A percentile compares a stretch with the other conserved stretches of the same genome.
These are phyloP conservation scores for Ptycholaimellus sp. DNA, from an alignment of 2,888 invertebrate species.

Conservation along the genomic window DNA sequence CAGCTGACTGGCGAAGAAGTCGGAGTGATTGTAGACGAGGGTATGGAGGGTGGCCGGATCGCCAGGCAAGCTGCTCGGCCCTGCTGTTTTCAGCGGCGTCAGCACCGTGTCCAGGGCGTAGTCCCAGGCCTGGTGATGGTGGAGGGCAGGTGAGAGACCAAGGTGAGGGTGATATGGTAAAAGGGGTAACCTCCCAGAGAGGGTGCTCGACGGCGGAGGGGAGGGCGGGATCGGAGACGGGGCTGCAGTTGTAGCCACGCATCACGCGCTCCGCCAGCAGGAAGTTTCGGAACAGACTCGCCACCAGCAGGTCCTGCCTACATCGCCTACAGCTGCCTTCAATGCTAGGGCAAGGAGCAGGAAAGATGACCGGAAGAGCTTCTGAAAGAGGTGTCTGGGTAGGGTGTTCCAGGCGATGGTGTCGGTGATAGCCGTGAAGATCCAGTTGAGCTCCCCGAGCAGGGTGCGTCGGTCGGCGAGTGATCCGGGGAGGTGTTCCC, in stretches of 20 bases:
- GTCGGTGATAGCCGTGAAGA: constrained; percentile 97
- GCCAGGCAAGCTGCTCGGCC: background rate
- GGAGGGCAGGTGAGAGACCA: no score
- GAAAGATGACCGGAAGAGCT: constrained; percentile 46
- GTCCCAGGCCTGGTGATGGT: no score
- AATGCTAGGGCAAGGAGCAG: background rate
- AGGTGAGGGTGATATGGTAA: no score
- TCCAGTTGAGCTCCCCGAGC: constrained; percentile 97
- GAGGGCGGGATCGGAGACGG: constrained; percentile 68
- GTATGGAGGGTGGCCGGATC: background rate
- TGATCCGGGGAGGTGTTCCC: constrained; percentile 64
- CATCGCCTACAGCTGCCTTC: background rate
- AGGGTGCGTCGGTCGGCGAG: constrained; percentile 60
- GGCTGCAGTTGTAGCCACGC: constrained; percentile 80
- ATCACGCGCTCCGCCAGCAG: constrained; percentile 74
- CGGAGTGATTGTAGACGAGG: constrained; percentile 42
- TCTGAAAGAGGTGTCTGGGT: constrained; percentile 71
- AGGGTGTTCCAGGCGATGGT: constrained; percentile 97
- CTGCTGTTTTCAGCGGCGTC: background rate
- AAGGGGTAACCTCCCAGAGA: constrained; percentile 40
- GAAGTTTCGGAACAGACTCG: constrained; percentile 86
- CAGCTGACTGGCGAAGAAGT: constrained; percentile 89
- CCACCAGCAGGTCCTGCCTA: constrained; percentile 75
- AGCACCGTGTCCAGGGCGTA: constrained; percentile 49
- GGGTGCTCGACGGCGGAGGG: constrained; percentile 56